These are phyloP conservation scores for Lycaena phlaeas DNA, from an alignment of 2,888 invertebrate species.

Conservation along the genomic window DNA sequence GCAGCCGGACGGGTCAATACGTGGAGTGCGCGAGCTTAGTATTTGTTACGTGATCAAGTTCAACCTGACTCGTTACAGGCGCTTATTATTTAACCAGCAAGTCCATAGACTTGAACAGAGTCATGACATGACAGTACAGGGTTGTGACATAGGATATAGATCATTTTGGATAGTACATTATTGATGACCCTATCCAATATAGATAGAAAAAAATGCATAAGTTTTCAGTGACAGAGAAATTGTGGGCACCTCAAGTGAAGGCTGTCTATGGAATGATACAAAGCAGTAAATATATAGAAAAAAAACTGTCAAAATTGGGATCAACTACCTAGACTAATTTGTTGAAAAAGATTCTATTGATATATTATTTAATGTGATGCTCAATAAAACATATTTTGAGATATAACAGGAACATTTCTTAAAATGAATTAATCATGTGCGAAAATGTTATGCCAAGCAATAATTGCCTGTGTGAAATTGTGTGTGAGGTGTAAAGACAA, in stretches of 20 bases:
- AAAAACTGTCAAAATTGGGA: neutral
- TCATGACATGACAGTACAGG: conserved; percentile 6
- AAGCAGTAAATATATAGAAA: neutral
- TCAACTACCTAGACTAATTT: neutral
- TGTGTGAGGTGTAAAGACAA: conserved; percentile 4
- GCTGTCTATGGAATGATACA: no score
- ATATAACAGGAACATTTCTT: neutral
- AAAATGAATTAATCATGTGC: no score
- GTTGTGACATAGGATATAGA: conserved; percentile 6
- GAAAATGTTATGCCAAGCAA: conserved; percentile 1
- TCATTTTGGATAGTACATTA: conserved; percentile 4
- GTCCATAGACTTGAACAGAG: neutral
- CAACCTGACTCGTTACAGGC: neutral
- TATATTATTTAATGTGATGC: neutral
- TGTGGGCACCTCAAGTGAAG: no score
- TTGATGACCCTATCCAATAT: conserved; percentile 5
- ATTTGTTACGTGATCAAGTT: neutral
- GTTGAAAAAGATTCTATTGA: neutral
- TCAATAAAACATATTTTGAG: neutral
- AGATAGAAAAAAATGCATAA: neutral
- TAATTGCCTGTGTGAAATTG: neutral
- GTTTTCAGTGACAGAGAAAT: neutral
- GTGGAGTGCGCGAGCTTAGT: neutral
- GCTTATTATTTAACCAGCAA: neutral
- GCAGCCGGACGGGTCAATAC: neutral